Evolutionary conservation across 2,113 vertebrate genomes (phyloP).

Genomic region (Microcebus griseorufus): DNA sequence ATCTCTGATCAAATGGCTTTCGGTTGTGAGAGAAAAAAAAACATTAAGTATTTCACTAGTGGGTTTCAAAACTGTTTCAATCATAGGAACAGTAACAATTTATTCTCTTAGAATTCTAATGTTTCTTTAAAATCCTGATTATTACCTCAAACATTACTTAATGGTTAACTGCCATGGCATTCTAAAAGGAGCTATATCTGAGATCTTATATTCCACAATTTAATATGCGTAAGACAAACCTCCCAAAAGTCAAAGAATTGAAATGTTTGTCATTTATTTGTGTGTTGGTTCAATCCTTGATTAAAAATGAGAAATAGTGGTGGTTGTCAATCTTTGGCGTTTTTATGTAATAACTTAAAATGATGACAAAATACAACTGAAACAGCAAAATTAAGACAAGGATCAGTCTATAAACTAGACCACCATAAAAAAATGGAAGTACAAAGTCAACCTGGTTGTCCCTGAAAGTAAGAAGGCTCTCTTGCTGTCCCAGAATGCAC

Average conservation of each 20-base stretch:
- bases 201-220: background rate
- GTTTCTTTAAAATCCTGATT: constrained; percentile 1
- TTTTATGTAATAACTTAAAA: background rate
- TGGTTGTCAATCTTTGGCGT: background rate
- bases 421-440: background rate
- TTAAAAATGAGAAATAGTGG: constrained; percentile 22
- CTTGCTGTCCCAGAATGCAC: background rate
- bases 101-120: background rate
- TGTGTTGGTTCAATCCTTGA: background rate
- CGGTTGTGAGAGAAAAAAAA: background rate
- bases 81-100: background rate
- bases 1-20: constrained; percentile 38
- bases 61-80: background rate
- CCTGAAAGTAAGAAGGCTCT: background rate
- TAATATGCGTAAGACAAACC: background rate
- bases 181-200: background rate
- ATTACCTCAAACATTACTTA: background rate
- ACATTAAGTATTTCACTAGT: constrained; percentile 1
- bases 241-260: background rate
- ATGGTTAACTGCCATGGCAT: background rate
- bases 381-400: constrained; percentile 13
- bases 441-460: background rate
- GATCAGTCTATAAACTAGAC: background rate
- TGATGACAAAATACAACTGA: background rate
- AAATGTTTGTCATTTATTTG: background rate